phyloP scores from a whole-genome alignment of 2,113 vertebrate species.

The Gobio gobio region DNA sequence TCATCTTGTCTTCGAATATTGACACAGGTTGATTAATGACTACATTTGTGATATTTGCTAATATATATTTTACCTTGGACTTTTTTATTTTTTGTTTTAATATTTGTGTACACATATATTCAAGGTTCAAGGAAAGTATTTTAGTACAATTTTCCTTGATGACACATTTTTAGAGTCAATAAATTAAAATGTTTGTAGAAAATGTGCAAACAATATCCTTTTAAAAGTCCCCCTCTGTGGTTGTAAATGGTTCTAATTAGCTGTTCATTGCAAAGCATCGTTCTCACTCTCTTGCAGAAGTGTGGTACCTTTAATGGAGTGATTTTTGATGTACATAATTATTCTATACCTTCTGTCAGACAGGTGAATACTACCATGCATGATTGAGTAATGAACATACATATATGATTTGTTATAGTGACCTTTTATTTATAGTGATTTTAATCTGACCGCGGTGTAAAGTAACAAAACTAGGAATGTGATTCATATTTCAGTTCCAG shows the following conservation, averaged over 20 bases:
- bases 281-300: background rate
- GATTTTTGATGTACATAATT: background rate
- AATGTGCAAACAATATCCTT: background rate
- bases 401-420: background rate
- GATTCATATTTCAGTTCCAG: background rate
- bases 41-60: background rate
- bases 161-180: background rate
- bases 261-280: background rate
- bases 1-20: background rate
- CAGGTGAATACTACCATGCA: background rate
- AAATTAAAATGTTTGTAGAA: background rate
- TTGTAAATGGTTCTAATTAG: background rate
- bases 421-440: too few species aligned
- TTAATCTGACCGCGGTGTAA: background rate
- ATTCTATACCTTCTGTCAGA: background rate
- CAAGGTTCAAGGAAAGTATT: background rate
- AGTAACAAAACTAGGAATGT: background rate
- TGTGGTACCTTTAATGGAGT: background rate
- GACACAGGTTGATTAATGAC: background rate
- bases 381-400: background rate
- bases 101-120: background rate
- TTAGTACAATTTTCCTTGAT: background rate
- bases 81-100: too few species aligned
- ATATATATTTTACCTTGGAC: too few species aligned
- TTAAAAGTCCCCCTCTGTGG: background rate